Evolutionary conservation across 2,888 invertebrate species (phyloP).

Genomic region (Celastrina argiolus): DNA sequence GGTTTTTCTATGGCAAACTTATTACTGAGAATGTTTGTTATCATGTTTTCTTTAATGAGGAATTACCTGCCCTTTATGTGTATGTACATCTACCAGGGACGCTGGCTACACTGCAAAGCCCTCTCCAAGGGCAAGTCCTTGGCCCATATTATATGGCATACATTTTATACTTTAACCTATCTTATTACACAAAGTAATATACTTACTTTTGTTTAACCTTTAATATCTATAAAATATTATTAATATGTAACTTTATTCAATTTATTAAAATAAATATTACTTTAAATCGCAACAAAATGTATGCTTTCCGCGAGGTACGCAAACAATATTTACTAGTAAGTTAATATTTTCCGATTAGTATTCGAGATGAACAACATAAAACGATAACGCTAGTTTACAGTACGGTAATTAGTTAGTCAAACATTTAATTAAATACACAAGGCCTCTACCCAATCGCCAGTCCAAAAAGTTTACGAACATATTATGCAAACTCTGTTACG

Average conservation of each 20-base stretch:
- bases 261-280: too few species aligned
- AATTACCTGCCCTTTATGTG: not conserved
- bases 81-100: not conserved
- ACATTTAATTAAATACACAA: not conserved
- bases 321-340: too few species aligned
- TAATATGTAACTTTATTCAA: too few species aligned
- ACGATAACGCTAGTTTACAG: not conserved
- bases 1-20: too few species aligned
- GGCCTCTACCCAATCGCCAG: not conserved
- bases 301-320: too few species aligned
- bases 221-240: too few species aligned
- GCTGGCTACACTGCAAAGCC: not conserved
- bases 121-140: not conserved
- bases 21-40: too few species aligned
- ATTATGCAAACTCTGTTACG: not conserved
- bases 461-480: not conserved
- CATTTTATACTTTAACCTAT: slow-evolving; percentile 2
- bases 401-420: not conserved
- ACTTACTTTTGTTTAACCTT: too few species aligned
- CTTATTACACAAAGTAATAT: not conserved
- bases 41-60: not conserved
- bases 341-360: not conserved
- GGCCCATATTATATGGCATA: not conserved
- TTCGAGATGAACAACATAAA: not conserved
- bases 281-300: too few species aligned